phyloP scores from a whole-genome alignment of 2,797 vertebrate species.

The Poecilia gillii region DNA sequence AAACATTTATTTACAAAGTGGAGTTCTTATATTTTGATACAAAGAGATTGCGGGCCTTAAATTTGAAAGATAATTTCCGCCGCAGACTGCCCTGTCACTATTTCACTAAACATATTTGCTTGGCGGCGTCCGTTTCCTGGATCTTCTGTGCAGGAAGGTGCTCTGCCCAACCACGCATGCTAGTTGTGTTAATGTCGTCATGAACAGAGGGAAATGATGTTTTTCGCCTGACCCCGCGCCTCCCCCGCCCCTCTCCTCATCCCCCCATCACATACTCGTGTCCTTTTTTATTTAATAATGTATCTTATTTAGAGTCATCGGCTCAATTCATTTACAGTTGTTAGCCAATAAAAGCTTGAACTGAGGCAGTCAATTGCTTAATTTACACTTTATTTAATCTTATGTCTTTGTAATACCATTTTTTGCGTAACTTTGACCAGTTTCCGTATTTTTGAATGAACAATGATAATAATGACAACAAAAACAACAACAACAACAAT shows the following conservation, averaged over 20 bases:
- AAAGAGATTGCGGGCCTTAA: constrained; percentile 11
- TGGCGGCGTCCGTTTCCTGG: constrained; percentile 70
- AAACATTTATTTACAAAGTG: background rate
- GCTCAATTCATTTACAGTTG: background rate
- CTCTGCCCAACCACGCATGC: constrained; percentile 47
- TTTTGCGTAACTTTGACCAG: background rate
- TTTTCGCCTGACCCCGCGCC: background rate
- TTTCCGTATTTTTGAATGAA: background rate
- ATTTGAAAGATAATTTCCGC: constrained; percentile 33
- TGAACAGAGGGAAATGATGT: constrained; percentile 24
- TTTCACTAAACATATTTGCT: constrained; percentile 35
- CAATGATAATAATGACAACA: too few relatives aligned
- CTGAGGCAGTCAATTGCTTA: background rate
- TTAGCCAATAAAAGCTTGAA: background rate
- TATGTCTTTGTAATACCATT: background rate
- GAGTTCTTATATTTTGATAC: background rate
- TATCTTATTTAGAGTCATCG: background rate
- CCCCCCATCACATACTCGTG: background rate
- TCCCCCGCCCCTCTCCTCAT: too few relatives aligned
- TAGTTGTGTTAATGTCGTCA: constrained; percentile 44
- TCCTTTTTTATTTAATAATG: background rate
- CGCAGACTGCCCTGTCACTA: accelerated
- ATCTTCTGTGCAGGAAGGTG: constrained; percentile 57
- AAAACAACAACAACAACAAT: too few relatives aligned
- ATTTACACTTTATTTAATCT: background rate